phyloP scores from a whole-genome alignment of 2,888 invertebrate genomes.

The Eledone cirrhosa region DNA sequence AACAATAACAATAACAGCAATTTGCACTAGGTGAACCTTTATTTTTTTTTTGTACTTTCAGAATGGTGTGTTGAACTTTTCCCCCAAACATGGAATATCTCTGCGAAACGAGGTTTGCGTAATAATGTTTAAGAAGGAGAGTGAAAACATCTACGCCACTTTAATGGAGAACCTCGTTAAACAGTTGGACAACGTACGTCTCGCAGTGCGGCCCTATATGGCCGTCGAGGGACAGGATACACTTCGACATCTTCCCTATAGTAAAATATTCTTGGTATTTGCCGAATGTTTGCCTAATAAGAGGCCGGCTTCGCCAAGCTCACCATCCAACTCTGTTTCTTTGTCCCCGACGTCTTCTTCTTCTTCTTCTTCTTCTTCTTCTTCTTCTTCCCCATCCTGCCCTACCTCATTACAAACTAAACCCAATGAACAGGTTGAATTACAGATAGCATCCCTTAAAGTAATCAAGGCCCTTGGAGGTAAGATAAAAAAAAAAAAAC shows the following conservation, averaged over 20 bases:
- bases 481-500: slow-evolving; percentile 29
- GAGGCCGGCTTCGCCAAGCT: background rate
- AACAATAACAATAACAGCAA: no score
- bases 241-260: slow-evolving; percentile 49
- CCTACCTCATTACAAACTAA: background rate
- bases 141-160: slow-evolving; percentile 44
- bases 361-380: background rate
- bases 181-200: slow-evolving; percentile 49
- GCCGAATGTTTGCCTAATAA: slow-evolving; percentile 40
- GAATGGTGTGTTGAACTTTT: slow-evolving; percentile 45
- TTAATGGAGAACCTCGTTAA: slow-evolving; percentile 48
- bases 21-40: background rate
- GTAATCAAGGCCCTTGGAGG: slow-evolving; percentile 49
- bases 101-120: slow-evolving; percentile 53
- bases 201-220: slow-evolving; percentile 48
- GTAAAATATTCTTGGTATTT: slow-evolving; percentile 51
- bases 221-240: slow-evolving; percentile 48
- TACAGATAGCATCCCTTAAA: slow-evolving; percentile 46
- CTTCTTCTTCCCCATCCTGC: background rate
- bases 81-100: slow-evolving; percentile 47
- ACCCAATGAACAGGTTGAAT: slow-evolving; percentile 35
- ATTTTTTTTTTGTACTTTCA: slow-evolving; percentile 33
- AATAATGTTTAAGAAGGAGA: slow-evolving; percentile 47
- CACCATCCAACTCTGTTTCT: background rate
- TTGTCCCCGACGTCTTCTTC: background rate